Percentiles rank a stretch among this genome's conserved stretches.
These are phyloP conservation scores for Phocoena sinus DNA, from an alignment of 2,113 vertebrate genomes.

Conservation along the genomic window DNA sequence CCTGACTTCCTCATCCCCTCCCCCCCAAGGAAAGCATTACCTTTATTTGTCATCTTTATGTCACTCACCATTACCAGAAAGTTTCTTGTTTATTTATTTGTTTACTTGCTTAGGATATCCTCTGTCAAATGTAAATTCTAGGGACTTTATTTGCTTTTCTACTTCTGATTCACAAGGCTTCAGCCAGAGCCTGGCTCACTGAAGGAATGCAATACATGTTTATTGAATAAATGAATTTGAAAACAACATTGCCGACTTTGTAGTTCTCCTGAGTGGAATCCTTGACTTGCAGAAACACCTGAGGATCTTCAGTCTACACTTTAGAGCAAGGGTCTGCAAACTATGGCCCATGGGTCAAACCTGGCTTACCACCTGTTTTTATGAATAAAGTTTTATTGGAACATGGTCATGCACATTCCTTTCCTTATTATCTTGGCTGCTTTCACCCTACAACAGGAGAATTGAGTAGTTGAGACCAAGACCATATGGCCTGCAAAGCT, in stretches of 20 bases:
- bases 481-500: neutral
- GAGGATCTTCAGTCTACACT: neutral
- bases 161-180: neutral
- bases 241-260: neutral
- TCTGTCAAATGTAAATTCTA: neutral
- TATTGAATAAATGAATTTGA: neutral
- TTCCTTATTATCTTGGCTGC: neutral
- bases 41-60: neutral
- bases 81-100: neutral
- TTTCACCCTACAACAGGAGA: neutral
- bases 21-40: neutral
- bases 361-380: neutral
- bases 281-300: neutral
- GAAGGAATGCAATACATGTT: neutral
- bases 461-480: neutral
- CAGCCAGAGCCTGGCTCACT: neutral
- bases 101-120: neutral
- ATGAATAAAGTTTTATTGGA: conserved; percentile 27
- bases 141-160: neutral
- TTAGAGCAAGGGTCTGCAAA: neutral
- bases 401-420: neutral
- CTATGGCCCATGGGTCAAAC: neutral
- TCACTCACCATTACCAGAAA: neutral
- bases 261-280: neutral
- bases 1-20: neutral